Conservation (phyloP, 2,797 vertebrate genomes). For the Alauda arvensis region DNA sequence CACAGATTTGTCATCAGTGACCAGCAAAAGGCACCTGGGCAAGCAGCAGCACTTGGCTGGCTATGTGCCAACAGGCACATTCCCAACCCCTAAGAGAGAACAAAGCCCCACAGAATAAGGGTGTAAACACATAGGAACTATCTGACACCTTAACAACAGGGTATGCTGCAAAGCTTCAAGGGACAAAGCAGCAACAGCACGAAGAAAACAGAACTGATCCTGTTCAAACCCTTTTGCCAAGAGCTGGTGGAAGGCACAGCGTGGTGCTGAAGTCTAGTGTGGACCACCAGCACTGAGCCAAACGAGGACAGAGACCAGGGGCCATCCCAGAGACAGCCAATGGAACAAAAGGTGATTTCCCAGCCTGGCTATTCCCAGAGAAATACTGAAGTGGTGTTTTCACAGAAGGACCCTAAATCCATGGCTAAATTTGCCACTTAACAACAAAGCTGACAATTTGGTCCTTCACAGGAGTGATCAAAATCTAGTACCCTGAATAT, state of each 20-base stretch:
- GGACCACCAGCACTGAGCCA: background rate
- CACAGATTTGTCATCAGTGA: background rate
- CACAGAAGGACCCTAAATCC: background rate
- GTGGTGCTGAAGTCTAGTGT: fast-evolving
- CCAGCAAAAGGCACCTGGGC: background rate
- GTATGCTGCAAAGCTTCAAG: background rate
- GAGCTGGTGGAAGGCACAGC: background rate
- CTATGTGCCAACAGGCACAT: background rate
- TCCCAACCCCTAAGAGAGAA: background rate
- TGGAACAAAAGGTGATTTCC: background rate
- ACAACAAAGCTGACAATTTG: background rate
- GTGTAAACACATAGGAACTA: no score
- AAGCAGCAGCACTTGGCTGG: background rate
- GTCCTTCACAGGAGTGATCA: background rate
- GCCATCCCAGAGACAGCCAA: background rate
- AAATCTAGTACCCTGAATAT: background rate
- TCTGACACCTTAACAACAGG: background rate
- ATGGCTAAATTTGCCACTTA: background rate
- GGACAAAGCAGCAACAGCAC: background rate
- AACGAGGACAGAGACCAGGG: background rate
- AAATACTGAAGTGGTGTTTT: background rate
- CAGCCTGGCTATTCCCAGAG: background rate
- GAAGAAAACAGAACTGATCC: background rate
- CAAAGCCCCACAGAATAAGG: background rate
- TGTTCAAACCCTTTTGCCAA: background rate